Evolutionary conservation across 1,140 invertebrate genomes (phyloP), one percentile per base, ranked within the genome.

Genomic region (Odontomachus brunneus): DNA sequence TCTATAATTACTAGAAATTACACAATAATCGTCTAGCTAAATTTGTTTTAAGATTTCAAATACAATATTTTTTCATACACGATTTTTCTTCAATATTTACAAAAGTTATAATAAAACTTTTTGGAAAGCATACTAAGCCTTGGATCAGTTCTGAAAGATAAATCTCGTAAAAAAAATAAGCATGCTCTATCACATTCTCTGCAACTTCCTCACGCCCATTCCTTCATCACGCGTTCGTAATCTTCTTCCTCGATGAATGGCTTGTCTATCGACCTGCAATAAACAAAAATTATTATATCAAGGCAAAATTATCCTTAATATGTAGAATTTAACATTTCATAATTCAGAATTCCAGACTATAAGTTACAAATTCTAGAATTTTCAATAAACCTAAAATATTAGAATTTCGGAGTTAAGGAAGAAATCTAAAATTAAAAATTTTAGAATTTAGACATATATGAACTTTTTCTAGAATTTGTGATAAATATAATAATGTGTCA

Each of bases 171-270:
- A 19, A 44, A n/a, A 19, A 14, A 22, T 57, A 55, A 78, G 2
- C 38, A 38, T 67, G 15, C 17, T 71, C 17, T 57, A 78, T 55
- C 65, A 69, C 38, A 59, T 59, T 57, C 59, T 80, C 7, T 14
- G 4, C 0, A 15, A 1, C 38, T 57, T 80, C 14, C 86, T 95
- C 95, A 97, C 89, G 97, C 96, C 98, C 98, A 98, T 90, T 98
- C 97, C 88, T 97, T 96, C 93, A 97, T 96, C 11, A 98, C 96
- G 82, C 95, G 94, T 83, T 98, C 97, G 94, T 97, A 98, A 83
- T 98, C 97, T 60, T 96, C 95, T 87, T 97, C 96, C 55, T 96
- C 94, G 48, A 98, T 97, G 89, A 98, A 98, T 11, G 97, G 97
- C 83, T 97, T 96, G 90, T 98, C 97, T 75, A 98, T 97, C 48